Conservation (phyloP, 2,113 vertebrate species). For the Telmatochromis brichardi region DNA sequence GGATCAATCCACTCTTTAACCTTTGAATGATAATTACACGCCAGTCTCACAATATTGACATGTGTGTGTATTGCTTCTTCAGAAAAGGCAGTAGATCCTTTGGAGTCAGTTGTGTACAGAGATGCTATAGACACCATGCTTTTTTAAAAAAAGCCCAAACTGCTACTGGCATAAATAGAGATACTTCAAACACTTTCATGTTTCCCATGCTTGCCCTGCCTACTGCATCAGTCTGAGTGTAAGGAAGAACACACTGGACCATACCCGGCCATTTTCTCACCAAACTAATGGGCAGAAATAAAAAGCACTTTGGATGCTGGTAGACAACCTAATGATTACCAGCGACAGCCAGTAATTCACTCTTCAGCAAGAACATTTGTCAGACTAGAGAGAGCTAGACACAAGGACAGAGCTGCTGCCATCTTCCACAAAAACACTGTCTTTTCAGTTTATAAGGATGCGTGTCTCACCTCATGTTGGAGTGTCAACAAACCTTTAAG, state of each 20-base stretch:
- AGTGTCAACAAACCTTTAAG: constrained; percentile 19
- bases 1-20: constrained; percentile 66
- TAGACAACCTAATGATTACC: constrained; percentile 72
- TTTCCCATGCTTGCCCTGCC: constrained; percentile 25
- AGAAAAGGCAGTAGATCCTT: constrained; percentile 16
- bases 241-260: constrained; percentile 14
- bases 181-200: constrained; percentile 43
- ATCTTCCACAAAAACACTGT: constrained; percentile 11
- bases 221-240: constrained; percentile 28
- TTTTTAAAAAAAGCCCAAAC: background rate
- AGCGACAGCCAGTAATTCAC: constrained; percentile 71
- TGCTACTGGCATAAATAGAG: constrained; percentile 43
- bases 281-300: constrained; percentile 71
- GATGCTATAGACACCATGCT: constrained; percentile 1
- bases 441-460: background rate
- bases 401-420: constrained; percentile 42
- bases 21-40: constrained; percentile 61
- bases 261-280: constrained; percentile 58
- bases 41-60: constrained; percentile 52
- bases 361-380: constrained; percentile 63
- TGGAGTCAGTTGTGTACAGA: constrained; percentile 28
- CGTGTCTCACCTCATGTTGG: background rate
- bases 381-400: constrained; percentile 43
- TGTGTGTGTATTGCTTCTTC: constrained; percentile 15
- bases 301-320: constrained; percentile 61